Conservation (phyloP, 2,113 vertebrate species). For the Lepus europaeus region DNA sequence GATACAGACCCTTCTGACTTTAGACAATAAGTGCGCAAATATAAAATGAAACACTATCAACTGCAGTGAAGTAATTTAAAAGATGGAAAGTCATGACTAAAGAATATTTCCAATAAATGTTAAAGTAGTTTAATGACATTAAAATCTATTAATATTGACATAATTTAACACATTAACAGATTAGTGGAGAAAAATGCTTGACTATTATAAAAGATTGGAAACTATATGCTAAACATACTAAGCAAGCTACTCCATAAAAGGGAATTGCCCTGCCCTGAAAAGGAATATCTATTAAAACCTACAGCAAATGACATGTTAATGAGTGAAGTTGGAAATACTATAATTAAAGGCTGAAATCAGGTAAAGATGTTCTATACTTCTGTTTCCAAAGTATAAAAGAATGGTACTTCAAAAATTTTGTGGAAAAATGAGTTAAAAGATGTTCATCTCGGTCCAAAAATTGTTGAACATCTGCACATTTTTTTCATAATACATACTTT, state of each 20-base stretch:
- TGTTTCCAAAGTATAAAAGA: background rate
- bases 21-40: slow-evolving; percentile 1
- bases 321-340: slow-evolving; percentile 32
- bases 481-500: too few relatives aligned
- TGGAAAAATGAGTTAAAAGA: too few relatives aligned
- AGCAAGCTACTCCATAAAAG: slow-evolving; percentile 42
- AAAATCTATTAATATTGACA: slow-evolving; percentile 23
- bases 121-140: background rate
- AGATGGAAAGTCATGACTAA: background rate
- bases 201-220: slow-evolving; percentile 17
- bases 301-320: background rate
- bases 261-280: background rate
- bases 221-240: background rate
- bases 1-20: slow-evolving; percentile 15
- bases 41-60: slow-evolving; percentile 44
- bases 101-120: background rate
- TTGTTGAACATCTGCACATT: too few relatives aligned
- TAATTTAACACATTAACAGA: slow-evolving; percentile 45
- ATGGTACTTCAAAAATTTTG: too few relatives aligned
- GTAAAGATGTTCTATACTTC: background rate
- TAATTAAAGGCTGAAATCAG: background rate
- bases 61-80: background rate
- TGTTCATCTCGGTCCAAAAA: too few relatives aligned
- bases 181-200: slow-evolving; percentile 17
- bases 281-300: background rate